A percentile compares a stretch with the other conserved stretches of the same genome.
These are phyloP conservation scores for Ceratoteleas bidentatus DNA, from an alignment of 1,140 invertebrate genomes.

Conservation along the genomic window DNA sequence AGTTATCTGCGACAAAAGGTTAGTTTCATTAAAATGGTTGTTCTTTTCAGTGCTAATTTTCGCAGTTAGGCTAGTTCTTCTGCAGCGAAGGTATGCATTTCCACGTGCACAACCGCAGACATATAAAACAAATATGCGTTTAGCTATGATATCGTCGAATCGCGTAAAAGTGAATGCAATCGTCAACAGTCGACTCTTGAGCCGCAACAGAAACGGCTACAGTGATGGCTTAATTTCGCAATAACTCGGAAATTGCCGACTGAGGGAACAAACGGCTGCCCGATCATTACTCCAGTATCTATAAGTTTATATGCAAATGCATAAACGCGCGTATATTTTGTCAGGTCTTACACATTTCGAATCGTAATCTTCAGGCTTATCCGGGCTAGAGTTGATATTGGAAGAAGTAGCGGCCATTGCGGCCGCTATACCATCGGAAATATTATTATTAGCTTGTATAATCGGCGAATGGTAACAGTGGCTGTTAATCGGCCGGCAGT, in stretches of 20 bases:
- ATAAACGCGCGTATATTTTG: conserved; percentile 5
- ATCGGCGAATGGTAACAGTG: conserved; percentile 32
- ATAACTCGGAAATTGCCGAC: conserved; percentile 13
- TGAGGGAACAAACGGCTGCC: conserved; percentile 3
- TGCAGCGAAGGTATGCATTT: too few relatives aligned
- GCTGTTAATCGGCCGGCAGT: conserved; percentile 20
- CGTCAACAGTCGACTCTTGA: too few relatives aligned
- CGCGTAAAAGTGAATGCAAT: too few relatives aligned
- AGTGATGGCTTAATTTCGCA: conserved; percentile 5
- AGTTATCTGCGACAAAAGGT: too few relatives aligned
- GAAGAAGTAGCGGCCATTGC: conserved; percentile 47
- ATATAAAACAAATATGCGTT: too few relatives aligned
- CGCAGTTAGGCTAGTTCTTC: too few relatives aligned
- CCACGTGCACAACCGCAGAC: too few relatives aligned
- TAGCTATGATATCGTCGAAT: too few relatives aligned
- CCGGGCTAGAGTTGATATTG: conserved; percentile 20
- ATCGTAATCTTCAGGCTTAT: conserved; percentile 5
- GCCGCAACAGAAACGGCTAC: too few relatives aligned
- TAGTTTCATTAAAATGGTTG: too few relatives aligned
- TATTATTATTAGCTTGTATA: conserved; percentile 27
- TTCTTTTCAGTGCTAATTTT: too few relatives aligned
- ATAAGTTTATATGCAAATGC: conserved; percentile 23
- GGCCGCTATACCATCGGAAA: conserved; percentile 33
- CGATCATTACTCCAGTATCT: conserved; percentile 11
- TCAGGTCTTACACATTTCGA: conserved; percentile 34